Evolutionary conservation across 2,113 vertebrate species (phyloP), one percentile per base, ranked within the genome.

Genomic region (Antigone vipio): DNA sequence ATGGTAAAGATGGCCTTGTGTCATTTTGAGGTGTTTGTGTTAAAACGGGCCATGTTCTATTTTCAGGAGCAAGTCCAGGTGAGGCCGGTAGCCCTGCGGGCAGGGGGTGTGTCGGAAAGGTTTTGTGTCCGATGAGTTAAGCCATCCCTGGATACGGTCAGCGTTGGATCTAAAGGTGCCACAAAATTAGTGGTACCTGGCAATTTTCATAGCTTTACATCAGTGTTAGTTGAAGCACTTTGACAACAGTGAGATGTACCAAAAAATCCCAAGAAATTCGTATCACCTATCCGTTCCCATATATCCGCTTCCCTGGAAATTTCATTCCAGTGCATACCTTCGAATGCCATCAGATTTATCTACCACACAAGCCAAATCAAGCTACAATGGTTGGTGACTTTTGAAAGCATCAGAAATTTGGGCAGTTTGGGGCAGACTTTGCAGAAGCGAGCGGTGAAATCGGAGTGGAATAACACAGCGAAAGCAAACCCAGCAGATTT

Each of bases 1-100:
- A 1, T 3, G 2, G 4, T 4, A 1, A 3, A 12, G 5, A 4
- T n/a, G 82, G 6, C 27, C 11, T 23, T 21, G 67, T 30, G 38
- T 76, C 15, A 0, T 44, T 55, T 75, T 15, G 74, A 66, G 82
- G n/a, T 23, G 44, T 75, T 59, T 9, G 66, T 55, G 55, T 35
- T 59, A 6, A 29, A 27, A 14, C 3, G 21, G 20, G 34, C 21
- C 4, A 50, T 7, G 74, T 30, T 93, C 4, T 45, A 0, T 5
- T 67, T 49, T 50, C 50, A 6, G 50, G 60, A 81, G 30, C 55
- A 60, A 45, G 29, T 52, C 56, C 27, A 9, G 18, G 50, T 16
- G 58, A 66, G 27, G 55, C 19, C 63, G 13, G 53, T 13, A 27
- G 34, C 20, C 24, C 47, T 34, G 23, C 0, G 2, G 58, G 3